A percentile compares a stretch with the other conserved stretches of the same genome.
phyloP scores from a whole-genome alignment of 2,797 vertebrate genomes.

The Mico argentatus region DNA sequence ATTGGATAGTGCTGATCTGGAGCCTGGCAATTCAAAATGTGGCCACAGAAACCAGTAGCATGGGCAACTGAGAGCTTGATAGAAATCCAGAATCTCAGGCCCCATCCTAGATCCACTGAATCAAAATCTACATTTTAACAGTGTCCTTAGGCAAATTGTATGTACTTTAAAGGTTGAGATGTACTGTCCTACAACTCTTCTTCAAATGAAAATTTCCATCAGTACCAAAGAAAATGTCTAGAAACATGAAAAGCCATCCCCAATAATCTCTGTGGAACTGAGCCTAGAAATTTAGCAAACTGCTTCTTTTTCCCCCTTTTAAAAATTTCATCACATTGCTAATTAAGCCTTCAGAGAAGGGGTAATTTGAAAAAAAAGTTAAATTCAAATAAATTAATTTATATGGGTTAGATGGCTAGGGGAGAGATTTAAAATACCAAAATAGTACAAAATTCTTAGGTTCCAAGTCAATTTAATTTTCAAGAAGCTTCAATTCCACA shows the following conservation, averaged over 20 bases:
- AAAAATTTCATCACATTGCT: not conserved
- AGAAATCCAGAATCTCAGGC: not conserved
- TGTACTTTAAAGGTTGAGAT: slow-evolving; percentile 25
- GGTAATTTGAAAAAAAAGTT: slow-evolving; percentile 37
- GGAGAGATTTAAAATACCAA: slow-evolving; percentile 41
- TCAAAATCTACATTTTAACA: not conserved
- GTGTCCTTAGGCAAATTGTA: not conserved
- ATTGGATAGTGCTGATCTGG: not conserved
- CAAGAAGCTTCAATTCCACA: slow-evolving; percentile 11
- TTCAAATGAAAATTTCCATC: slow-evolving; percentile 25
- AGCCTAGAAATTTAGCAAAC: slow-evolving; percentile 33
- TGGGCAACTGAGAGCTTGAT: not conserved
- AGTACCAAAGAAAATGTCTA: slow-evolving; percentile 25
- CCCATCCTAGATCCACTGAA: not conserved
- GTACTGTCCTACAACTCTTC: not conserved
- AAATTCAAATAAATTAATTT: slow-evolving; percentile 42
- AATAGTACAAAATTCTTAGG: slow-evolving; percentile 9
- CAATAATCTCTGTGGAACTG: slow-evolving; percentile 31
- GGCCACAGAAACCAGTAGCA: not conserved
- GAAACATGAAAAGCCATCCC: slow-evolving; percentile 12
- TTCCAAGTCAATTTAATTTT: slow-evolving; percentile 56
- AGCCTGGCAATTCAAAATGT: not conserved
- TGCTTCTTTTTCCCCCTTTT: not conserved
- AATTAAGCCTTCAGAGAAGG: slow-evolving; percentile 36
- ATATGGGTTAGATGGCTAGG: slow-evolving; percentile 16